A percentile compares a stretch with the other conserved stretches of the same genome.
Evolutionary conservation across 2,113 vertebrate genomes (phyloP).

Genomic region (Macquaria ambigua): DNA sequence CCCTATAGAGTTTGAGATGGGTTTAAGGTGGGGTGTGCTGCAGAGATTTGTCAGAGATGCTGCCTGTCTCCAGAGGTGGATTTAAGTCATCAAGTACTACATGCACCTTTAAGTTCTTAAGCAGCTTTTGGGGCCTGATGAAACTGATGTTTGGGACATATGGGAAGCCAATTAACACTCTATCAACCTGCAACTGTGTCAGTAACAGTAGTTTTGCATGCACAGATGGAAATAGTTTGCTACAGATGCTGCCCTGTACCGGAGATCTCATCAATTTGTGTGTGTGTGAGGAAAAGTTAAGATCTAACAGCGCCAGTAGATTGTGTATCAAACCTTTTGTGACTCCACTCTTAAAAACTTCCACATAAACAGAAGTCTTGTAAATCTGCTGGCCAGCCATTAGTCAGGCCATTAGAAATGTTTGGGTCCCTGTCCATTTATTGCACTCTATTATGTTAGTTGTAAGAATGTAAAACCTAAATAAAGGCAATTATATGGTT

Average conservation of each 20-base stretch:
- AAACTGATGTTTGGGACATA: conserved; percentile 16
- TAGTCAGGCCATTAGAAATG: conserved; percentile 31
- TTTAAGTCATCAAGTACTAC: conserved; percentile 1
- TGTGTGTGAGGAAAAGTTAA: conserved; percentile 13
- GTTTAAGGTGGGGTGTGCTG: not conserved
- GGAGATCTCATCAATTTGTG: conserved; percentile 27
- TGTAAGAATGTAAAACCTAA: conserved; percentile 12
- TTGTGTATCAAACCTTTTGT: conserved; percentile 31
- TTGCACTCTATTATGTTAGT: conserved; percentile 12
- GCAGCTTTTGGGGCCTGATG: conserved; percentile 29
- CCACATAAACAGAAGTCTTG: not conserved
- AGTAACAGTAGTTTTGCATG: not conserved
- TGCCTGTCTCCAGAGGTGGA: conserved; percentile 5
- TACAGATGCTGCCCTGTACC: conserved; percentile 6
- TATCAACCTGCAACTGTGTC: conserved; percentile 26
- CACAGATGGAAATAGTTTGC: conserved; percentile 41
- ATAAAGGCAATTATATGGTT: conserved; percentile 31
- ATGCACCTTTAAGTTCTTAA: conserved; percentile 12
- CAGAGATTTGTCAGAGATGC: conserved; percentile 29
- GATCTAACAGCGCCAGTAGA: conserved; percentile 27
- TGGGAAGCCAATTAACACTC: conserved; percentile 15
- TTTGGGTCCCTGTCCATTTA: conserved; percentile 12
- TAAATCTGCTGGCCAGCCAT: conserved; percentile 34
- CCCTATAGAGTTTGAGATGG: not conserved
- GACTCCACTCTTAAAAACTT: conserved; percentile 30